phyloP scores from a whole-genome alignment of 2,888 invertebrate species.

The Mesorhabditis spiculigera region DNA sequence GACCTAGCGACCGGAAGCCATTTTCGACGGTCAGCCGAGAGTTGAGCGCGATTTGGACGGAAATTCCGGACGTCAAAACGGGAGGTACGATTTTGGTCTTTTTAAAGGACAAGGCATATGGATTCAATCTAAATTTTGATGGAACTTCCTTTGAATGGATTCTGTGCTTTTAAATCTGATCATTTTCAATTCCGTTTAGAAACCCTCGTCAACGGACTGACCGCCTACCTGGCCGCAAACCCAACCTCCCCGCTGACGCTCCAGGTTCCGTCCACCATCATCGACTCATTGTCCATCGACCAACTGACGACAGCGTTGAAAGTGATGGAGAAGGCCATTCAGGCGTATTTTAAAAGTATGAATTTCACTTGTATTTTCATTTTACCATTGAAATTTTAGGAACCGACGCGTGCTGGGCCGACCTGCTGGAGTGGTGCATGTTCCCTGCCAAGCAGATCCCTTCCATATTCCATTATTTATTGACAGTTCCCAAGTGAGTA shows the following conservation, averaged over 20 bases:
- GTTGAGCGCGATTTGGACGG: conserved; percentile 44
- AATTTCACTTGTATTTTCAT: too few species aligned
- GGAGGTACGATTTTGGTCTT: conserved; percentile 21
- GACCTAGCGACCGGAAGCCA: conserved; percentile 18
- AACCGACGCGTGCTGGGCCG: conserved; percentile 31
- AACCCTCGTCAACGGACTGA: conserved; percentile 32
- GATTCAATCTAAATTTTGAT: not conserved
- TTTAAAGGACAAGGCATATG: not conserved
- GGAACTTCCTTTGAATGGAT: not conserved
- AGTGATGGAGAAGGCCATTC: conserved; percentile 42
- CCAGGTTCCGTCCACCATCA: conserved; percentile 26
- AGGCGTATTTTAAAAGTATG: conserved; percentile 43
- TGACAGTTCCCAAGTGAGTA: conserved; percentile 27
- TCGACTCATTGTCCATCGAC: conserved; percentile 35
- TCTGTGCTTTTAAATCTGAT: not conserved
- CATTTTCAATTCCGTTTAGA: conserved; percentile 15
- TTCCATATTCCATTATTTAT: conserved; percentile 26
- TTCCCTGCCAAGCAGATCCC: conserved; percentile 23
- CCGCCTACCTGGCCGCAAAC: conserved; percentile 27
- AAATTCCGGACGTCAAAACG: conserved; percentile 32
- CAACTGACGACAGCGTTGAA: conserved; percentile 37
- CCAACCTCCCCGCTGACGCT: conserved; percentile 32
- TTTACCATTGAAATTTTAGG: conserved; percentile 16
- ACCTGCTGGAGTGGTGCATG: conserved; percentile 30
- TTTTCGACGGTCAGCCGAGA: conserved; percentile 40